Evolutionary conservation across 2,113 vertebrate genomes (phyloP).

Genomic region (Stegostoma tigrinum): DNA sequence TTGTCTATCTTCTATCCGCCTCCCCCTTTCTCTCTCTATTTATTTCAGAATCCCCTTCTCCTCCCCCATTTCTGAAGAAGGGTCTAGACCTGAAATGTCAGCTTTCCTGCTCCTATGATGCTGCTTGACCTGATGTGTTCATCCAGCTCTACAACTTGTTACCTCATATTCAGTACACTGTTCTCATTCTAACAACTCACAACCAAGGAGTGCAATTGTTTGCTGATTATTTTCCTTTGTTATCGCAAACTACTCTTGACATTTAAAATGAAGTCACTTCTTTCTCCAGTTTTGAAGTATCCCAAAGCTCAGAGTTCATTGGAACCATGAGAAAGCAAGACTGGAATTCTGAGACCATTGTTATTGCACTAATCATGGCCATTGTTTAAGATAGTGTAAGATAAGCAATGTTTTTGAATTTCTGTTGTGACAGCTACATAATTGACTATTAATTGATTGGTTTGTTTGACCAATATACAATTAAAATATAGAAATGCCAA

Average conservation of each 20-base stretch:
- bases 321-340: background rate
- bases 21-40: too few species aligned
- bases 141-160: too few species aligned
- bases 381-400: background rate
- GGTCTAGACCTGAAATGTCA: too few species aligned
- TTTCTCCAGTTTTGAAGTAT: background rate
- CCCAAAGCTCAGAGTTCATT: background rate
- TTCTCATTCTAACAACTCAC: constrained; percentile 51
- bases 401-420: background rate
- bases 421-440: background rate
- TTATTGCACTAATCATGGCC: background rate
- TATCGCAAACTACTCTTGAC: constrained; percentile 38
- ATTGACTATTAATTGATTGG: background rate
- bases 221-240: constrained; percentile 40
- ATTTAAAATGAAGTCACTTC: constrained; percentile 40
- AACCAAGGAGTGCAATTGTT: constrained; percentile 48
- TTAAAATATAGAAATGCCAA: background rate
- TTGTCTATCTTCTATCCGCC: too few species aligned
- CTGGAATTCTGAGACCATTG: background rate
- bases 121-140: too few species aligned
- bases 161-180: constrained; percentile 38
- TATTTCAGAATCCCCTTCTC: too few species aligned
- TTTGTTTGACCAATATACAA: background rate
- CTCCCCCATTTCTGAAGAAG: too few species aligned
- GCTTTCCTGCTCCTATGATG: too few species aligned